Base-by-base conservation (phyloP, 2,113 vertebrate genomes). In the Gobiocypris rarus region DNA sequence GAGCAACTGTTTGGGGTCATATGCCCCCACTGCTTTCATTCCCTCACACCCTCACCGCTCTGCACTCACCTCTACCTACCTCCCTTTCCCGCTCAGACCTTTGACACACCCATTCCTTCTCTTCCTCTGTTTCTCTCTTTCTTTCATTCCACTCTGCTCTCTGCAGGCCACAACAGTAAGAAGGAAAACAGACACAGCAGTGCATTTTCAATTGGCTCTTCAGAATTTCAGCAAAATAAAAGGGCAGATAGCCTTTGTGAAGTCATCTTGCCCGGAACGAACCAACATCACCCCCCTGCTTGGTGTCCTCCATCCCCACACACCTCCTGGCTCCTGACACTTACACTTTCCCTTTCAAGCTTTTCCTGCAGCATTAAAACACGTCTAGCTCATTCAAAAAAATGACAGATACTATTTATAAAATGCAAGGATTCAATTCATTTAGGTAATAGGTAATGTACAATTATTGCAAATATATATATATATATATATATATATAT, bases 171-270 rank as follows among this genome's bases (percentile, higher is more conserved):
- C 87, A 89, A 85, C 88, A 87, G 93, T 92, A 87, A 81, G 88
- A 89, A 84, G 71, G 83, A 90, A 92, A 93, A 92, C 89, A 91
- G 86, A 90, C 87, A 88, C 90, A 90, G 89, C 88, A 85, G 89
- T 89, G 87, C 82, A 86, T 91, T 91, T 91, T 85, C 91, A 87
- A 91, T 92, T 91, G 90, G 90, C 87, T 90, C 93, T 93, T 92
- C 92, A 92, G 93, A 92, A 92, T 93, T 89, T 87, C 86, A 85
- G 77, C 81, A 86, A 90, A 93, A 93, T 91, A 90, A 93, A 93
- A 92, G 90, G 90, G 84, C 90, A 76, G 70, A 74, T 88, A 90
- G 84, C 89, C 91, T 92, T 91, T 90, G 92, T 90, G 89, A 91
- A 92, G 89, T 87, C 83, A 77, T 87, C 85, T 90, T 88, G 92